Percentiles rank a stretch among this genome's conserved stretches.
Evolutionary conservation across 1,140 invertebrate genomes (phyloP).

Genomic region (Drosophila trapezifrons): DNA sequence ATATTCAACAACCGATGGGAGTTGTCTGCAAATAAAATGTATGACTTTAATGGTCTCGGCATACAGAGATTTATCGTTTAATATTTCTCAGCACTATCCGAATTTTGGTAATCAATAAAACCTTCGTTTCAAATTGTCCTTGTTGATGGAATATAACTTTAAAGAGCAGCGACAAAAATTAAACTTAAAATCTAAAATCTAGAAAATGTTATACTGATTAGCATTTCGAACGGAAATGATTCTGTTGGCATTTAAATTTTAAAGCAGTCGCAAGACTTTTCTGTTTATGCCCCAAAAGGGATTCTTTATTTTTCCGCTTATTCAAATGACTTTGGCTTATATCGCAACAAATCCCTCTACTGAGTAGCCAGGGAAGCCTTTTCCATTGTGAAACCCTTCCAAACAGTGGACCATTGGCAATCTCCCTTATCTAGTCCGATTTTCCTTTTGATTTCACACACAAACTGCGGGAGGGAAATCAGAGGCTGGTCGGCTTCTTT

Average conservation of each 20-base stretch:
- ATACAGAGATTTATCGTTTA: background rate
- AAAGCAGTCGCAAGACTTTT: background rate
- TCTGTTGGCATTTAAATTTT: background rate
- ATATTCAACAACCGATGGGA: slow-evolving; percentile 40
- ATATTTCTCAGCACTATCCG: background rate
- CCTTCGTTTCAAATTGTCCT: too few relatives aligned
- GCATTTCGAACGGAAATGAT: background rate
- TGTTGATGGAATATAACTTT: too few relatives aligned
- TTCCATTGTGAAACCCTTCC: background rate
- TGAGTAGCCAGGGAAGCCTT: slow-evolving; percentile 7
- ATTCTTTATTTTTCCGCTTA: slow-evolving; percentile 57
- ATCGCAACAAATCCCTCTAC: slow-evolving; percentile 60
- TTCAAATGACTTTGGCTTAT: slow-evolving; percentile 67
- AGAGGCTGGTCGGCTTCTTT: slow-evolving; percentile 3
- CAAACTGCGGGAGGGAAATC: background rate
- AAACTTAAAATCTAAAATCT: too few relatives aligned
- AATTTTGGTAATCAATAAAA: background rate
- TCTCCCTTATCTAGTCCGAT: slow-evolving; percentile 61
- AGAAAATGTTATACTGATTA: background rate
- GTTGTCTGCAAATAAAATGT: background rate
- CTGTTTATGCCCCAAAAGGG: slow-evolving; percentile 13
- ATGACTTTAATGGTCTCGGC: background rate
- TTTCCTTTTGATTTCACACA: slow-evolving; percentile 32
- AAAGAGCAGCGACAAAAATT: too few relatives aligned
- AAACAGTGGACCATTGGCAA: slow-evolving; percentile 9